A percentile compares a stretch with the other conserved stretches of the same genome.
Conservation (phyloP, 2,888 invertebrate species). For the Drosophila vallismaia region DNA sequence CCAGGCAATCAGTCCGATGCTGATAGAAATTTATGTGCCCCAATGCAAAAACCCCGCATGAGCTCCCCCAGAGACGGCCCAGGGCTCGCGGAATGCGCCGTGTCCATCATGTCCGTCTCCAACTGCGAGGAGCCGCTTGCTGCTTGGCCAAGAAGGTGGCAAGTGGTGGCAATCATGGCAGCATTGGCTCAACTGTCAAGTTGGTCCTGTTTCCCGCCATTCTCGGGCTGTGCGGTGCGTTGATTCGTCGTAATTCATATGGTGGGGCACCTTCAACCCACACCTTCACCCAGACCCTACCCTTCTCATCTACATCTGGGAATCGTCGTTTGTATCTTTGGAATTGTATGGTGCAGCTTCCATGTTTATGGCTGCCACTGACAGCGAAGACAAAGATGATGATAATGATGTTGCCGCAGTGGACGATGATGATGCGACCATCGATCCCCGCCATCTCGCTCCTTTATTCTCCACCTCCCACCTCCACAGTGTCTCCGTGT, state of each 20-base stretch:
- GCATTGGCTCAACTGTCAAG: constrained; percentile 82
- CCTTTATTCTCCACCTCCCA: not conserved
- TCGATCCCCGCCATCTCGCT: constrained; percentile 9
- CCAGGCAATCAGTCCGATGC: constrained; percentile 20
- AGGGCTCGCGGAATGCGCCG: constrained; percentile 34
- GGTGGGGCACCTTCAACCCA: constrained; percentile 35
- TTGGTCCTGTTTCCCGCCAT: constrained; percentile 32
- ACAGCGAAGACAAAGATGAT: constrained; percentile 34
- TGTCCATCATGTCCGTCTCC: constrained; percentile 52
- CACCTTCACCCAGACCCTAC: constrained; percentile 26
- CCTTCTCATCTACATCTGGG: constrained; percentile 21
- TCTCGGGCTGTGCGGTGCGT: constrained; percentile 58
- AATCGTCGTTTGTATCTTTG: constrained; percentile 36
- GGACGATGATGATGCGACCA: constrained; percentile 62
- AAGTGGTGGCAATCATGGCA: constrained; percentile 77
- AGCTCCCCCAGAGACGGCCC: constrained; percentile 9
- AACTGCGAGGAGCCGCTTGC: constrained; percentile 68
- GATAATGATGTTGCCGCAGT: constrained; percentile 40
- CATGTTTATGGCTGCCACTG: constrained; percentile 74
- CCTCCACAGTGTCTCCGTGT: constrained; percentile 2
- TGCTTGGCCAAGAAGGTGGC: constrained; percentile 64
- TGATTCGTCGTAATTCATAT: constrained; percentile 79
- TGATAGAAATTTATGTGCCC: constrained; percentile 41
- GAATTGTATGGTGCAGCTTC: constrained; percentile 60
- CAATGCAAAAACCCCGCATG: constrained; percentile 27